Base-by-base conservation (phyloP, 2,797 vertebrate genomes). In the Furcifer pardalis region DNA sequence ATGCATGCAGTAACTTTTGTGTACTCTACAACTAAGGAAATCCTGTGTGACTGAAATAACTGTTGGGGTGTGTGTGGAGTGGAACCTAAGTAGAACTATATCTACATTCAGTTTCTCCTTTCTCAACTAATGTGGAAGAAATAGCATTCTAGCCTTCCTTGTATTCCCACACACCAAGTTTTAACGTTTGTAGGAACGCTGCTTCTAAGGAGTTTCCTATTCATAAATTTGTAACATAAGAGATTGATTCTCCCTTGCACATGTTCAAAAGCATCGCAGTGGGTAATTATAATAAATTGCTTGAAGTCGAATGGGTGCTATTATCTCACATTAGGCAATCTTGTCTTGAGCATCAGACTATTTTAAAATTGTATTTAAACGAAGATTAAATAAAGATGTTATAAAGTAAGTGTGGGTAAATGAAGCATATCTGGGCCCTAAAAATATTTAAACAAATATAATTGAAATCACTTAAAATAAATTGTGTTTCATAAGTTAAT, bases 361-460 rank as follows among this genome's bases (percentile, higher is more conserved):
- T 81, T 91, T 86, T 25, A 59, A 87, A 88, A 83, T 75, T 84
- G 72, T 60, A 13, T n/a, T 90, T 71, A 84, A 87, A 79, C 79
- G 37, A 87, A 80, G 21, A 81, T 59, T 77, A 60, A 78, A 82
- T 8, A 86, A 63, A 77, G 77, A 83, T 44, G 60, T 52, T 75
- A 81, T 77, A 81, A 59, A 82, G 40, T 7, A 87, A 78, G 73
- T 19, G 19, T 42, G 60, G 35, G 35, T 73, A 83, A 83, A 83
- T 86, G 75, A 73, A 65, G 66, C 44, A 44, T 56, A 63, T 79
- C 68, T 65, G 68, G 40, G 49, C 2, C 32, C 62, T n/a, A 10
- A 12, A 30, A 35, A 71, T 25, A 42, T 4, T 72, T 42, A 76
- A 82, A 73, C 35, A 65, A 44, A 72, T 7, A 3, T 62, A 78